phyloP scores from a whole-genome alignment of 1,140 invertebrate genomes.

The Ladona fulva region DNA sequence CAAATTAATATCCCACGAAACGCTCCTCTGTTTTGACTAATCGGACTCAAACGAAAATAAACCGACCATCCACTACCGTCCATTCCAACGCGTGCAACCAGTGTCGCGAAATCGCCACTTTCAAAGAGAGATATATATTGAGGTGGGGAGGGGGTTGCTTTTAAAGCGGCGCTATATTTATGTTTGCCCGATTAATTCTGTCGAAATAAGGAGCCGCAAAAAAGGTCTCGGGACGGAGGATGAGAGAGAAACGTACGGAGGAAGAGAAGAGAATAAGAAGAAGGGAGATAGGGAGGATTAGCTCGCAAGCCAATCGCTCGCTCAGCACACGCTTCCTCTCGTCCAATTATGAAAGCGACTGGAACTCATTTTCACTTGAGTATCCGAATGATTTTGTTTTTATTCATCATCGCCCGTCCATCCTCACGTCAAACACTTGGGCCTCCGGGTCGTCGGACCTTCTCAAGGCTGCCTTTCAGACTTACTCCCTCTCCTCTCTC shows the following conservation, averaged over 20 bases:
- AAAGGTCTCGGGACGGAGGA: not conserved
- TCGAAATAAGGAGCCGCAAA: too few relatives aligned
- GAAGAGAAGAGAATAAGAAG: not conserved
- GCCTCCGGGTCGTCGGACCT: not conserved
- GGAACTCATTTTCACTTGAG: constrained; percentile 1
- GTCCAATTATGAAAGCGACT: not conserved
- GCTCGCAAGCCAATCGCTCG: not conserved
- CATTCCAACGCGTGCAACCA: too few relatives aligned
- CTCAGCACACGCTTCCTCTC: not conserved
- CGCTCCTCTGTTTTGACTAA: too few relatives aligned
- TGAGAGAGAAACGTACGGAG: not conserved
- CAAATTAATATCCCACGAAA: too few relatives aligned
- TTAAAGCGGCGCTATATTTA: too few relatives aligned
- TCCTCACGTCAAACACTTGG: not conserved
- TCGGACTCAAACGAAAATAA: too few relatives aligned
- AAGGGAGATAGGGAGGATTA: not conserved
- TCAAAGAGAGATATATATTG: too few relatives aligned
- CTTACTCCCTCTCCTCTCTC: not conserved
- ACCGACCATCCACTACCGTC: too few relatives aligned
- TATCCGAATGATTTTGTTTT: not conserved
- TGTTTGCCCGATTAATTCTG: too few relatives aligned
- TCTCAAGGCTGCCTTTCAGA: not conserved
- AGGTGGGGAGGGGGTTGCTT: too few relatives aligned
- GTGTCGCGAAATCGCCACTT: too few relatives aligned
- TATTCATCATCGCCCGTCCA: not conserved